Percentiles rank a stretch among this genome's conserved stretches.
Evolutionary conservation across 2,797 vertebrate species (phyloP).

Genomic region (Acipenser ruthenus): DNA sequence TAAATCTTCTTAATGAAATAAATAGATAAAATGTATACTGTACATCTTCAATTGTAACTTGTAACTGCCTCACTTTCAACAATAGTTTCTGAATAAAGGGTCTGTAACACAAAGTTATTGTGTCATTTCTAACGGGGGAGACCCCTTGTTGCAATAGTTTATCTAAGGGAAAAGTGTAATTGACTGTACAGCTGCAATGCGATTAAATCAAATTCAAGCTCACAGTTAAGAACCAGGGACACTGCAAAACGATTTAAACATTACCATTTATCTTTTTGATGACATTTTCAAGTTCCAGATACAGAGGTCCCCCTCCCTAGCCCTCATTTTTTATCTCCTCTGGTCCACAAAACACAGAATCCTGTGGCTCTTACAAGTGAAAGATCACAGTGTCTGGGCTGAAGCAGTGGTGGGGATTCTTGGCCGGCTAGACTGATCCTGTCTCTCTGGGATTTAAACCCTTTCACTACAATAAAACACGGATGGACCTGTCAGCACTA

Average conservation of each 20-base stretch:
- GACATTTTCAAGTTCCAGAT: slow-evolving; percentile 15
- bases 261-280: slow-evolving; percentile 23
- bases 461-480: slow-evolving; percentile 51
- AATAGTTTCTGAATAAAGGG: no score
- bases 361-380: slow-evolving; percentile 8
- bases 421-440: slow-evolving; percentile 39
- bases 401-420: slow-evolving; percentile 18
- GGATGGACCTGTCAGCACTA: slow-evolving; percentile 51
- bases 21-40: slow-evolving; percentile 7
- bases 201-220: not conserved
- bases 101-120: no score
- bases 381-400: slow-evolving; percentile 5
- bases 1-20: no score
- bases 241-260: slow-evolving; percentile 24
- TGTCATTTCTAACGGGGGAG: not conserved
- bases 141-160: slow-evolving; percentile 5
- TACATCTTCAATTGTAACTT: not conserved
- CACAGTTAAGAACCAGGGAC: not conserved
- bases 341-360: slow-evolving; percentile 15
- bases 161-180: slow-evolving; percentile 16
- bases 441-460: slow-evolving; percentile 36
- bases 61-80: no score
- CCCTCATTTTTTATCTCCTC: slow-evolving; percentile 16
- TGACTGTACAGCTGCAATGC: slow-evolving; percentile 28
- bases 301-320: not conserved